Conservation (phyloP, 2,888 invertebrate genomes). For the Callyntrura guangdongensis region DNA sequence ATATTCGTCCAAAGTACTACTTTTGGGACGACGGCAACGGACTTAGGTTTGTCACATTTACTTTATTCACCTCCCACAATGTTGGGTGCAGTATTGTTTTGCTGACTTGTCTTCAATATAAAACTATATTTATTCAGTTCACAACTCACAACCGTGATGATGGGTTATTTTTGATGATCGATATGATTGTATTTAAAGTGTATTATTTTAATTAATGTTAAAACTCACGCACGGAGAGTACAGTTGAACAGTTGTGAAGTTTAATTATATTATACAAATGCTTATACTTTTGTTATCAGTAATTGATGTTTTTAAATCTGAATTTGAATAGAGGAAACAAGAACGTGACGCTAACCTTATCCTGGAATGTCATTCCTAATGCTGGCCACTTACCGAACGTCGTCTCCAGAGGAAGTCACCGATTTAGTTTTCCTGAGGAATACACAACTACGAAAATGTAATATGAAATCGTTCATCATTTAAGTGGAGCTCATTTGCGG, state of each 20-base stretch:
- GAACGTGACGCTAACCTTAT: constrained; percentile 97
- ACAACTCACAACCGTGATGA: no score
- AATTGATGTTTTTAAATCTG: no score
- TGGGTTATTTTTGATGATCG: no score
- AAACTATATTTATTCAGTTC: no score
- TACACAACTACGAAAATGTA: constrained; percentile 91
- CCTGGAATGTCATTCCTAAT: constrained; percentile 99
- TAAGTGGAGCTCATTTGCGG: constrained; percentile 67
- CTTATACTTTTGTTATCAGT: no score
- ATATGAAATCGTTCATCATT: constrained; percentile 79
- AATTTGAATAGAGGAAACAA: constrained; percentile 92
- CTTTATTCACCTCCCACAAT: no score
- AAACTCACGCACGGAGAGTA: no score
- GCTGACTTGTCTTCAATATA: no score
- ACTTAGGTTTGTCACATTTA: constrained; percentile 89
- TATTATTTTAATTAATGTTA: no score
- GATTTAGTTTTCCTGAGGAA: constrained; percentile 95
- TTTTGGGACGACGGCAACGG: constrained; percentile 99
- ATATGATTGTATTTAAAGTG: no score
- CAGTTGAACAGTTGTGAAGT: no score
- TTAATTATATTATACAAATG: no score
- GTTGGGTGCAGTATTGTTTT: constrained; percentile 17
- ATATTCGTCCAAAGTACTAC: constrained; percentile 99
- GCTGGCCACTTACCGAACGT: constrained; percentile 97
- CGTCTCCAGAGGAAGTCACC: constrained; percentile 93